Evolutionary conservation across 2,113 vertebrate genomes (phyloP).

Genomic region (Carassius auratus): DNA sequence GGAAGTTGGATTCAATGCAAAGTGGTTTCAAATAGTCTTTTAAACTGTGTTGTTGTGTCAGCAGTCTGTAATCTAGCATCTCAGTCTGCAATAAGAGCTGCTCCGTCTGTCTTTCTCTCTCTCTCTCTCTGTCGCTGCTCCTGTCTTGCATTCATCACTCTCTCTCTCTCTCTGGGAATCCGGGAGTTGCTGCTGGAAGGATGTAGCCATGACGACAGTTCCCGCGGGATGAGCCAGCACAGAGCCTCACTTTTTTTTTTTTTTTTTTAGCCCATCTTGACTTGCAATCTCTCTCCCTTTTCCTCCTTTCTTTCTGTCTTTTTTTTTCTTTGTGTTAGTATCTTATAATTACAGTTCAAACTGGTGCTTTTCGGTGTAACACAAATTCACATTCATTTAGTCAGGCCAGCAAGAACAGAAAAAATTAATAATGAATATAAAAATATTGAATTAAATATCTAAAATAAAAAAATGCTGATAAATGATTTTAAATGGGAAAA

Average conservation of each 20-base stretch:
- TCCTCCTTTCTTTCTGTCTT: not conserved
- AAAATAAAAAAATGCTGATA: too few relatives aligned
- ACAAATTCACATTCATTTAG: not conserved
- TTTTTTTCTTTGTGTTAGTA: constrained; percentile 4
- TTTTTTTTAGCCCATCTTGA: not conserved
- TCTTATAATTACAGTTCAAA: not conserved
- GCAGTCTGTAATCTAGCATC: constrained; percentile 30
- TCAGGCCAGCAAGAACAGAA: not conserved
- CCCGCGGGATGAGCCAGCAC: constrained; percentile 69
- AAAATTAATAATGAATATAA: not conserved
- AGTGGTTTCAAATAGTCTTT: not conserved
- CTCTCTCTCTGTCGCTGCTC: constrained; percentile 43
- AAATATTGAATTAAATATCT: too few relatives aligned
- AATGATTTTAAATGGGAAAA: too few relatives aligned
- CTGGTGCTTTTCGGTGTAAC: not conserved
- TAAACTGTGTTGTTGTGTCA: constrained; percentile 8
- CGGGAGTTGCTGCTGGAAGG: constrained; percentile 51
- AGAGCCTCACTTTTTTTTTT: constrained; percentile 13
- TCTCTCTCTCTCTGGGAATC: constrained; percentile 57
- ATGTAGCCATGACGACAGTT: constrained; percentile 73
- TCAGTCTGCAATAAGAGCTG: not conserved
- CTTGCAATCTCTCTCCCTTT: not conserved
- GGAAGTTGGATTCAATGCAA: not conserved
- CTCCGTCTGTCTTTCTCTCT: constrained; percentile 14
- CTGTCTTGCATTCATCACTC: constrained; percentile 1